Evolutionary conservation across 2,888 invertebrate species (phyloP).

Genomic region (Tiliacea citrago): DNA sequence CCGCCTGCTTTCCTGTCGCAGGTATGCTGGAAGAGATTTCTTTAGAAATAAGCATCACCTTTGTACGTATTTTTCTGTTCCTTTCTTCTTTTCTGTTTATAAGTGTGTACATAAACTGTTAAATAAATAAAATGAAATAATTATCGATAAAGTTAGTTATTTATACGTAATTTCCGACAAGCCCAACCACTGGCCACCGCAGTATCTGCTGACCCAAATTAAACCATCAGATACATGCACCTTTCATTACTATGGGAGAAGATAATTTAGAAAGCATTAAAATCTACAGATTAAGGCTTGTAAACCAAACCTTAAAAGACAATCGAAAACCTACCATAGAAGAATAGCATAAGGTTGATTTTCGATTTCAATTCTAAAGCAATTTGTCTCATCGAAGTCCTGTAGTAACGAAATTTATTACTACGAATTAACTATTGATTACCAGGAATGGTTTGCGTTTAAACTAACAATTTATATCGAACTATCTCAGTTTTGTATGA

Average conservation of each 20-base stretch:
- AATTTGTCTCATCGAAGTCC: slow-evolving; percentile 71
- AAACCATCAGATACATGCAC: slow-evolving; percentile 73
- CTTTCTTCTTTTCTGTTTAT: too few species aligned
- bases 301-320: slow-evolving; percentile 50
- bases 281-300: slow-evolving; percentile 70
- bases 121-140: slow-evolving; percentile 39
- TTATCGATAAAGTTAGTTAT: slow-evolving; percentile 40
- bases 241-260: slow-evolving; percentile 73
- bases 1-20: too few species aligned
- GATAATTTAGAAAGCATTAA: slow-evolving; percentile 76
- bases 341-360: slow-evolving; percentile 53
- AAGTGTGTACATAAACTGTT: too few species aligned
- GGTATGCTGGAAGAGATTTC: too few species aligned
- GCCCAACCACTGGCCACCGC: slow-evolving; percentile 45
- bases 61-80: too few species aligned
- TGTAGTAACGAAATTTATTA: slow-evolving; percentile 79
- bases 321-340: slow-evolving; percentile 52
- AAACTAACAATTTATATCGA: slow-evolving; percentile 78
- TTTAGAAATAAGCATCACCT: too few species aligned
- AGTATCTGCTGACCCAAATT: slow-evolving; percentile 67
- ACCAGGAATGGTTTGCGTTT: slow-evolving; percentile 76
- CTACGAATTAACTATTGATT: slow-evolving; percentile 81
- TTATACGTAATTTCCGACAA: slow-evolving; percentile 44
- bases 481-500: slow-evolving; percentile 69
- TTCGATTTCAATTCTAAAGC: slow-evolving; percentile 43